phyloP scores from a whole-genome alignment of 2,113 vertebrate species.

The Lophura nycthemera region DNA sequence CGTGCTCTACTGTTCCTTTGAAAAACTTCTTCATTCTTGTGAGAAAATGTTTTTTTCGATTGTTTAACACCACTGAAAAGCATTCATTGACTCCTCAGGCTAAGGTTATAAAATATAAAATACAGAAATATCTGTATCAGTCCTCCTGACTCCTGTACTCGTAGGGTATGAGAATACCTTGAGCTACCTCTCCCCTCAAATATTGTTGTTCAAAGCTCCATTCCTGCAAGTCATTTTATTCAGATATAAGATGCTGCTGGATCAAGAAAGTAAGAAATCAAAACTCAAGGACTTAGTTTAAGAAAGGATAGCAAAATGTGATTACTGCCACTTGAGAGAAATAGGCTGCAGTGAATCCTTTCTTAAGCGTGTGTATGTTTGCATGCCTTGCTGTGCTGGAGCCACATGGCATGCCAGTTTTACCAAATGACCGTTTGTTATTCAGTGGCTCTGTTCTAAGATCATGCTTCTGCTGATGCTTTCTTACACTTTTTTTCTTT shows the following conservation, averaged over 20 bases:
- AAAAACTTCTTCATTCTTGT: not conserved
- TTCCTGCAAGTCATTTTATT: not conserved
- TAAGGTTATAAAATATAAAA: not conserved
- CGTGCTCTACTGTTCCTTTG: not conserved
- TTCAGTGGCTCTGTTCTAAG: not conserved
- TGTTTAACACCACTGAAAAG: not conserved
- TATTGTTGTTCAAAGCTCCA: not conserved
- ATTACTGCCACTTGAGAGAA: not conserved
- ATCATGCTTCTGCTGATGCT: not conserved
- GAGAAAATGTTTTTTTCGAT: not conserved
- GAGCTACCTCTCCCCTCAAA: not conserved
- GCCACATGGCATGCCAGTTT: constrained; percentile 32
- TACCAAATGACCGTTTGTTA: not conserved
- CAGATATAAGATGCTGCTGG: not conserved
- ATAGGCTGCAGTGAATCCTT: not conserved
- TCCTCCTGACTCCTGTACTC: not conserved
- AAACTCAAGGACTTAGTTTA: not conserved
- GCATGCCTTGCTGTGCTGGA: constrained; percentile 20
- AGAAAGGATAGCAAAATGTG: not conserved
- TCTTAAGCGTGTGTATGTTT: not conserved
- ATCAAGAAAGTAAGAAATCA: not conserved
- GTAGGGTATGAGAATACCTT: not conserved
- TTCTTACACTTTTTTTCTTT: not conserved
- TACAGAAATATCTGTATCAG: not conserved
- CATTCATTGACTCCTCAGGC: not conserved